phyloP scores from a whole-genome alignment of 2,113 vertebrate genomes.

The Corvus cornix region DNA sequence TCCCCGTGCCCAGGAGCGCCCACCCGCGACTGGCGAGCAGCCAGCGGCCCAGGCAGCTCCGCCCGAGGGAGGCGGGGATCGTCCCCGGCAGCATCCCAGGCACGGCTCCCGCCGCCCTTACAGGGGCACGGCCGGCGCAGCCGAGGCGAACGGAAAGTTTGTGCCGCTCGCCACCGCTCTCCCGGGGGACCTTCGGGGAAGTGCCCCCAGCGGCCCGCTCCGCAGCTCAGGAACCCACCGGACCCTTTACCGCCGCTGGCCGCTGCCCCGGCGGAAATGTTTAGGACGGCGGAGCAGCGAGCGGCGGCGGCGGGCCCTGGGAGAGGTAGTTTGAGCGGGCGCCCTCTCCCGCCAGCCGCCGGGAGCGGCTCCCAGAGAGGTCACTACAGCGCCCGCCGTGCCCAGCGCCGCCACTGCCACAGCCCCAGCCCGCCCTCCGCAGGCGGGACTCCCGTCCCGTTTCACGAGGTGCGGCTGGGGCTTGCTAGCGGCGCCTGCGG shows the following conservation, averaged over 20 bases:
- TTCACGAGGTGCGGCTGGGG: rapidly evolving
- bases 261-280: not conserved
- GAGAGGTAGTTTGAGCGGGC: constrained; percentile 51
- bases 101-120: not conserved
- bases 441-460: rapidly evolving
- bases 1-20: not conserved
- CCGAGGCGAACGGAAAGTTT: not conserved
- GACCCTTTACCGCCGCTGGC: not conserved
- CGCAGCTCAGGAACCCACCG: not conserved
- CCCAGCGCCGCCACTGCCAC: not conserved
- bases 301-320: not conserved
- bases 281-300: not conserved
- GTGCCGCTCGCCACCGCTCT: not conserved
- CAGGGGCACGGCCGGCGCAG: not conserved
- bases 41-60: not conserved
- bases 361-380: rapidly evolving
- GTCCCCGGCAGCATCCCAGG: constrained; percentile 56
- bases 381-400: constrained; percentile 66
- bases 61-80: constrained; percentile 11
- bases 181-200: not conserved
- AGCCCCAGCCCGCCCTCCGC: not conserved
- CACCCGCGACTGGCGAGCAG: not conserved
- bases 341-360: not conserved
- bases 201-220: not conserved
- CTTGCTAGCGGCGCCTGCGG: rapidly evolving